Evolutionary conservation across 2,888 invertebrate genomes (phyloP).

Genomic region (Polyploca ridens): DNA sequence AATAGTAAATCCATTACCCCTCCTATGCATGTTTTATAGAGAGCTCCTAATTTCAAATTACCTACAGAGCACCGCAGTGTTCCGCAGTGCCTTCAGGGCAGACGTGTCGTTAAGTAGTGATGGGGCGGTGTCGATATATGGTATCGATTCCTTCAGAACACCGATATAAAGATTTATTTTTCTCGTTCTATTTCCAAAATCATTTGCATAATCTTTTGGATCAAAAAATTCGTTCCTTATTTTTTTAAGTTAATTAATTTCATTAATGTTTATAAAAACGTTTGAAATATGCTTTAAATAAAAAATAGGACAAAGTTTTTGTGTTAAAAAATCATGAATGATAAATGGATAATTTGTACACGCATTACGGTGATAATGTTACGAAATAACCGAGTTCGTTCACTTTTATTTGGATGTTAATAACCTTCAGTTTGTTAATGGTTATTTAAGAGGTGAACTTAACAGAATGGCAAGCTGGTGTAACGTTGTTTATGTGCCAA

Average conservation of each 20-base stretch:
- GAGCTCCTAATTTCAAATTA: conserved; percentile 65
- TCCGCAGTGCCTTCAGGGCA: conserved; percentile 61
- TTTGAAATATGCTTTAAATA: not conserved
- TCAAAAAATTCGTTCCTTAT: no score
- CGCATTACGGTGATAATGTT: conserved; percentile 29
- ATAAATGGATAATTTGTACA: conserved; percentile 13
- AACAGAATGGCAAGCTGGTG: conserved; percentile 7
- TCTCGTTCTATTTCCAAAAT: no score
- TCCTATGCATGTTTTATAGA: conserved; percentile 61
- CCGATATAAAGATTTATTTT: not conserved
- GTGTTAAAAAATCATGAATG: conserved; percentile 5
- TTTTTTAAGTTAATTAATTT: no score
- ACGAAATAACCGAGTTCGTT: conserved; percentile 39
- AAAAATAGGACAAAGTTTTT: not conserved
- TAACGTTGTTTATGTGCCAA: not conserved
- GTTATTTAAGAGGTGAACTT: conserved; percentile 28
- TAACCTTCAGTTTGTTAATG: conserved; percentile 49
- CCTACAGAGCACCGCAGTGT: conserved; percentile 46
- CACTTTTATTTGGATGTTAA: conserved; percentile 41
- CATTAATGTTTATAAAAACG: not conserved
- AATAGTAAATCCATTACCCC: conserved; percentile 51
- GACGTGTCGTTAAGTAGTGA: conserved; percentile 49
- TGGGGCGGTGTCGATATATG: conserved; percentile 35
- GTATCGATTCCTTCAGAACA: conserved; percentile 18
- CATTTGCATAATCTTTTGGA: no score